Base-by-base conservation (phyloP, 2,113 vertebrate species). In the Callionymus lyra region DNA sequence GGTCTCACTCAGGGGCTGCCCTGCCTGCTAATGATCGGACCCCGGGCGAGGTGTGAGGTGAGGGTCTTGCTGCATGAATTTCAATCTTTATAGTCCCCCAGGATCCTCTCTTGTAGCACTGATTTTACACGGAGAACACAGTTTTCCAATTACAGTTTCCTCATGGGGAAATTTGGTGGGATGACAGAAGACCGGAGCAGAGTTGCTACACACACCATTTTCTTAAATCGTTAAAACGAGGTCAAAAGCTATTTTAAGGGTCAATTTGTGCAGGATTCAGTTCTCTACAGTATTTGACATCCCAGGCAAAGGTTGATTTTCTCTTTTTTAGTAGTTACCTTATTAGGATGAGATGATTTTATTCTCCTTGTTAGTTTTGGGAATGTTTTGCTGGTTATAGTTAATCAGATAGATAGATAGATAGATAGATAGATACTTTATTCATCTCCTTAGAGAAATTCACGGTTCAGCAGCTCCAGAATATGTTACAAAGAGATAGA, bases 141-240 rank as follows among this genome's bases (percentile, higher is more conserved):
- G 48, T 46, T 71, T 56, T 72, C 70, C 68, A 77, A 72, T 76
- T 82, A 74, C 40, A 62, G 34, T 1, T 31, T 6, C 41, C 60
- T 63, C 51, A 6, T 16, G 60, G 57, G 58, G 65, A 42, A 45
- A 56, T 50, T 13, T 1, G 38, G 10, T 38, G 36, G 41, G 51
- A 63, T 65, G 61, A 63, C 63, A 65, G 59, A 27, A 8, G 21
- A 27, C 21, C 4, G 4, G 21, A 27, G 21, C 21, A 27, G 21
- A 27, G 21, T 27, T 27, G 21, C 21, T 27, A 4, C 4, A 27
- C 21, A 27, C 21, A 8, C 21, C 4, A 27, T 8, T 27, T 27
- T 27, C 21, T 8, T 27, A 8, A 27, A 27, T 27, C 21, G 8
- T 27, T 27, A 4, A 27, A 56, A 47, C 37, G 21, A 47, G 18